Evolutionary conservation across 1,140 invertebrate genomes (phyloP).

Genomic region (Drosophila obscura): DNA sequence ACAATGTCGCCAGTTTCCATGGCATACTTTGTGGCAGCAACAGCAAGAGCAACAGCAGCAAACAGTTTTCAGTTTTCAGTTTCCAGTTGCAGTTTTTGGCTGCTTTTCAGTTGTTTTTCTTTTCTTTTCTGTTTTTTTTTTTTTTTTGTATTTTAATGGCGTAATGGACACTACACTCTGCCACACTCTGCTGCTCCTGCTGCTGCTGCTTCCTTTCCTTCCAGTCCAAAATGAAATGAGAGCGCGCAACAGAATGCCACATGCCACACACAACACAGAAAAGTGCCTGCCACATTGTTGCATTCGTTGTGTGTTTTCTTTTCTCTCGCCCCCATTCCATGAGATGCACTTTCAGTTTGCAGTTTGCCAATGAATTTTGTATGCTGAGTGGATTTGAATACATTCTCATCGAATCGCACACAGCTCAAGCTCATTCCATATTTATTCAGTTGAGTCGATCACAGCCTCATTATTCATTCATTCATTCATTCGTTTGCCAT

Average conservation of each 20-base stretch:
- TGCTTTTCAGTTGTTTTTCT: constrained; percentile 4
- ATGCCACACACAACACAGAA: no score
- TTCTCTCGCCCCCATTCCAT: no score
- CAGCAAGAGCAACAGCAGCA: constrained; percentile 31
- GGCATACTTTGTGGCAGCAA: constrained; percentile 70
- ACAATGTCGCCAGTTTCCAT: constrained; percentile 77
- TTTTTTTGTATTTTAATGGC: constrained; percentile 41
- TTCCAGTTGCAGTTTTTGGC: constrained; percentile 31
- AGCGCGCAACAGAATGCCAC: constrained; percentile 1
- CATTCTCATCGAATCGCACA: neutral
- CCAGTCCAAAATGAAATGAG: constrained; percentile 9
- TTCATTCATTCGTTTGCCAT: no score
- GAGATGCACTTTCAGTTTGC: no score
- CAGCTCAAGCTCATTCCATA: no score
- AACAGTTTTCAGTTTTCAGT: constrained; percentile 50
- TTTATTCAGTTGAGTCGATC: no score
- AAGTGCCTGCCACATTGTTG: no score
- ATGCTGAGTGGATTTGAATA: constrained; percentile 1
- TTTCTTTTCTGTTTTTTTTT: constrained; percentile 22
- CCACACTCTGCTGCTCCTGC: no score
- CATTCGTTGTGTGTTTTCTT: no score
- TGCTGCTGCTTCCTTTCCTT: neutral
- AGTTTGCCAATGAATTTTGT: no score
- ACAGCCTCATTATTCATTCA: no score
- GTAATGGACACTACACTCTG: constrained; percentile 30